A percentile compares a stretch with the other conserved stretches of the same genome.
These are phyloP conservation scores for Passer montanus DNA, from an alignment of 2,113 vertebrate genomes.

Conservation along the genomic window DNA sequence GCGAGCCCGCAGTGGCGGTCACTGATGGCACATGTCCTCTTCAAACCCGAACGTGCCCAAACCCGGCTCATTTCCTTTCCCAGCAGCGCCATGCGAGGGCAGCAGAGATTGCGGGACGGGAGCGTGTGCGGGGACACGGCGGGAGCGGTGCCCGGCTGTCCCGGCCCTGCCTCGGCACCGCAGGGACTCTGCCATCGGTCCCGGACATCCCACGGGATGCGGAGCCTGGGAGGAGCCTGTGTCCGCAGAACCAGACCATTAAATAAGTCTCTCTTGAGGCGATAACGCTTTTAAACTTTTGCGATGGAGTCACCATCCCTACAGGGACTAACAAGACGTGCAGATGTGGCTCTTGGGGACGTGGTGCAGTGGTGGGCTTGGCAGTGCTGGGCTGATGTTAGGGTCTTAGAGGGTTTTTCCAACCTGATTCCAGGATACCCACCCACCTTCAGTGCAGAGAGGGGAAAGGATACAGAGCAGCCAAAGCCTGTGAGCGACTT, in stretches of 20 bases:
- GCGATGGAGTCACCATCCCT: not conserved
- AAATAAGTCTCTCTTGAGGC: too few species aligned
- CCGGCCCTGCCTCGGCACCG: not conserved
- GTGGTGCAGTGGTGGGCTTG: not conserved
- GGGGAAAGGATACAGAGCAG: fast-evolving
- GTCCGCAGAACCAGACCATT: fast-evolving
- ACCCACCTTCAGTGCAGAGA: fast-evolving
- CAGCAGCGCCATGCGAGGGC: not conserved
- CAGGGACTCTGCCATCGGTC: not conserved
- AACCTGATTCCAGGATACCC: not conserved
- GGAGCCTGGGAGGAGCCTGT: fast-evolving
- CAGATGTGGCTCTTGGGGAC: not conserved
- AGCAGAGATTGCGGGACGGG: slow-evolving; percentile 23
- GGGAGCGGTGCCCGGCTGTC: not conserved
- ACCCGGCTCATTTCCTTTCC: not conserved
- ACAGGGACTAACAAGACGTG: not conserved
- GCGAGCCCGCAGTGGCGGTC: not conserved
- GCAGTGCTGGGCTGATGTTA: not conserved
- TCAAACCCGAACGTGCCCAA: not conserved
- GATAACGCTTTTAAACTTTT: not conserved
- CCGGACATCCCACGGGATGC: fast-evolving
- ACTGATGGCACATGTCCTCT: fast-evolving
- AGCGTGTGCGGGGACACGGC: not conserved
- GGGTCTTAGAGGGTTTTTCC: not conserved
- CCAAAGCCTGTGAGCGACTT: fast-evolving